phyloP scores from a whole-genome alignment of 2,797 vertebrate genomes.

The Diplodus puntazzo region DNA sequence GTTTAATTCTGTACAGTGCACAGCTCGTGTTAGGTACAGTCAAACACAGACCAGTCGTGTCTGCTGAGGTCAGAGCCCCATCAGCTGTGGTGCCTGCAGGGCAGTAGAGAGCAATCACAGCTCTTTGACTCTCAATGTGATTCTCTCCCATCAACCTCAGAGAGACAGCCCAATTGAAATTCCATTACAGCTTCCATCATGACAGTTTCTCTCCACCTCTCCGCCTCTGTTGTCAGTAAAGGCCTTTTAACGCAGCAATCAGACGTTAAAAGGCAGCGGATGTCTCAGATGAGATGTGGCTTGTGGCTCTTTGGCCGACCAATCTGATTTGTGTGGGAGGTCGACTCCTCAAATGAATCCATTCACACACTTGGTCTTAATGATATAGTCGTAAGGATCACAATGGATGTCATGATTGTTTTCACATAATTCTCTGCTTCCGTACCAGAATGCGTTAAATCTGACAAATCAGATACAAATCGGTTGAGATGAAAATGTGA shows the following conservation, averaged over 20 bases:
- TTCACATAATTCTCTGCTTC: constrained; percentile 13
- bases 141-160: constrained; percentile 74
- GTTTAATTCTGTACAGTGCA: constrained; percentile 40
- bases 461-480: constrained; percentile 18
- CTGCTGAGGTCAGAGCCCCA: constrained; percentile 70
- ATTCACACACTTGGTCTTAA: constrained; percentile 53
- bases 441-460: constrained; percentile 29
- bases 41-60: constrained; percentile 34
- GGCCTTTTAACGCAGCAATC: constrained; percentile 78
- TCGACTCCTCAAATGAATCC: constrained; percentile 50
- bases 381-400: constrained; percentile 44
- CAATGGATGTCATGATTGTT: constrained; percentile 45
- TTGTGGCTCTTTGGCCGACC: constrained; percentile 51
- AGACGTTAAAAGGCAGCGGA: constrained; percentile 52
- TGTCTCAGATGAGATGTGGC: constrained; percentile 68
- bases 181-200: constrained; percentile 80
- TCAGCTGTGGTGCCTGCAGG: constrained; percentile 61
- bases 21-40: constrained; percentile 37
- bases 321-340: constrained; percentile 61
- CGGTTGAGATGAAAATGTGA: constrained; percentile 2
- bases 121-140: constrained; percentile 72
- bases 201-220: constrained; percentile 56
- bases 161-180: constrained; percentile 82
- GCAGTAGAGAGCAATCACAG: constrained; percentile 73
- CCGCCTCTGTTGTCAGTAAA: constrained; percentile 75